Conservation (phyloP, 1,140 invertebrate species). For the Agraylea sexmaculata region DNA sequence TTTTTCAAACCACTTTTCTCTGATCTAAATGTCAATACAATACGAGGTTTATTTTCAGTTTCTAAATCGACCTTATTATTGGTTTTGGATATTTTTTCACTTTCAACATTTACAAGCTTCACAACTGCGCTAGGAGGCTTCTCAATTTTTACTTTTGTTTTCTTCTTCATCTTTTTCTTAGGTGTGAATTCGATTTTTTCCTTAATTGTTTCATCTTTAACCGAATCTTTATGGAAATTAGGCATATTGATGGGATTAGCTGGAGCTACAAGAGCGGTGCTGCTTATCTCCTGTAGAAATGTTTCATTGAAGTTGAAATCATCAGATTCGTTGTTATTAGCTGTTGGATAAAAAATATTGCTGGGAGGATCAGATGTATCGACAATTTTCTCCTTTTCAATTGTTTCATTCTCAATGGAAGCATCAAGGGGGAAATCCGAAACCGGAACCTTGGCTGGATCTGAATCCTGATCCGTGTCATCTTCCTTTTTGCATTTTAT, state of each 20-base stretch:
- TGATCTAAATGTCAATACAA: constrained; percentile 38
- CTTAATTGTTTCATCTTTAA: neutral
- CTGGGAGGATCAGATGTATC: neutral
- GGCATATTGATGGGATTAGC: no score
- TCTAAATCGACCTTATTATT: constrained; percentile 2
- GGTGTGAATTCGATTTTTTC: constrained; percentile 10
- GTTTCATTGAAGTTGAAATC: neutral
- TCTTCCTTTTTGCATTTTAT: constrained; percentile 1
- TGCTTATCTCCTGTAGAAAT: neutral
- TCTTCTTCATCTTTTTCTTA: constrained; percentile 11
- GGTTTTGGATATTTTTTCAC: constrained; percentile 6
- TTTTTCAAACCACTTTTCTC: constrained; percentile 37
- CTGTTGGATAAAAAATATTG: neutral
- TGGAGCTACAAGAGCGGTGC: no score
- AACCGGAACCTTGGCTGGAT: neutral
- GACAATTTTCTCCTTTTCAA: no score
- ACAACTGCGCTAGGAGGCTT: neutral
- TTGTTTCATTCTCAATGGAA: neutral
- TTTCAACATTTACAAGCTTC: constrained; percentile 7
- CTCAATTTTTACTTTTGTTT: constrained; percentile 10
- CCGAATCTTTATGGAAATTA: no score
- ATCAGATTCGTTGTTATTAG: constrained; percentile 1
- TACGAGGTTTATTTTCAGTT: constrained; percentile 29
- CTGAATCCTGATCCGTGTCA: neutral
- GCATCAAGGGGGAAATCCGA: neutral